phyloP scores from a whole-genome alignment of 2,888 invertebrate species.

The Acholoe squamosa region DNA sequence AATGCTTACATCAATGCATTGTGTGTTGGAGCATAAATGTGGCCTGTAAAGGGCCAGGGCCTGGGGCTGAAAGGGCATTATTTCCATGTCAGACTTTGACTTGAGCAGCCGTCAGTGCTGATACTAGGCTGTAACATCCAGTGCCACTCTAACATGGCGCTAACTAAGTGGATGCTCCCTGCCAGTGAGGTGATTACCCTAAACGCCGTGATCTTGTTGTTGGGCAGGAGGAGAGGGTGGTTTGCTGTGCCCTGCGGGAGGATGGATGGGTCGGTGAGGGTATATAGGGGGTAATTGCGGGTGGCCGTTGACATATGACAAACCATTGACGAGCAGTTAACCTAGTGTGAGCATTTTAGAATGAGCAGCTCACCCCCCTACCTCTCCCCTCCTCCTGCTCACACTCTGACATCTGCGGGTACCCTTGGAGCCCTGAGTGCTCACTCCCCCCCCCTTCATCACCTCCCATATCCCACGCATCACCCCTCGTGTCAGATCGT shows the following conservation, averaged over 20 bases:
- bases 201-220: slow-evolving; percentile 1
- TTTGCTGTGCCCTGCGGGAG: background rate
- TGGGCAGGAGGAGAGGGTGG: background rate
- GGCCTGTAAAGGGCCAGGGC: no score
- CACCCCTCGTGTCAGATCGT: background rate
- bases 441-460: background rate
- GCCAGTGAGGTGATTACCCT: background rate
- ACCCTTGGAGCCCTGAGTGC: background rate
- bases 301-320: slow-evolving; percentile 28
- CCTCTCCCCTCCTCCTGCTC: background rate
- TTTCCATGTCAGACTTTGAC: slow-evolving; percentile 19
- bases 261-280: background rate
- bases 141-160: background rate
- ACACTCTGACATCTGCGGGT: slow-evolving; percentile 1
- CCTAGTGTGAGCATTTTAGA: background rate
- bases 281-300: background rate
- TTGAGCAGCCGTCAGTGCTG: background rate
- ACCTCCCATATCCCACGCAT: background rate
- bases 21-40: no score
- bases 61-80: background rate
- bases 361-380: background rate
- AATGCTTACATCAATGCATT: no score
- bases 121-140: slow-evolving; percentile 15
- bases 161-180: slow-evolving; percentile 25
- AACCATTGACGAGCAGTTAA: slow-evolving; percentile 19